Evolutionary conservation across 2,113 vertebrate species (phyloP).

Genomic region (Sus scrofa): T2T-Sscrofa CM000812.6:195820001-195820500

Average conservation of each 20-base stretch:
- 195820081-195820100: background rate
- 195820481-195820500: slow-evolving; percentile 1
- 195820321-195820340: background rate
- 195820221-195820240: background rate
- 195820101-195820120: slow-evolving; percentile 12
- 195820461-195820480: background rate
- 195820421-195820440: slow-evolving; percentile 47
- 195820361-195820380: background rate
- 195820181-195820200: background rate
- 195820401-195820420: background rate
- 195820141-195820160: background rate
- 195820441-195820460: background rate
- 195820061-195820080: too few species aligned
- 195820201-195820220: background rate
- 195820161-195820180: background rate
- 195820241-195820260: background rate
- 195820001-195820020: too few species aligned
- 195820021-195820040: too few species aligned
- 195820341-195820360: background rate
- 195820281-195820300: rapidly evolving
- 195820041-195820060: too few species aligned
- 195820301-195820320: background rate
- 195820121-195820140: background rate
- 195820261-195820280: background rate
- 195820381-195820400: background rate